Base-by-base conservation (phyloP, 2,888 invertebrate genomes). In the Criorhina ranunculi region DNA sequence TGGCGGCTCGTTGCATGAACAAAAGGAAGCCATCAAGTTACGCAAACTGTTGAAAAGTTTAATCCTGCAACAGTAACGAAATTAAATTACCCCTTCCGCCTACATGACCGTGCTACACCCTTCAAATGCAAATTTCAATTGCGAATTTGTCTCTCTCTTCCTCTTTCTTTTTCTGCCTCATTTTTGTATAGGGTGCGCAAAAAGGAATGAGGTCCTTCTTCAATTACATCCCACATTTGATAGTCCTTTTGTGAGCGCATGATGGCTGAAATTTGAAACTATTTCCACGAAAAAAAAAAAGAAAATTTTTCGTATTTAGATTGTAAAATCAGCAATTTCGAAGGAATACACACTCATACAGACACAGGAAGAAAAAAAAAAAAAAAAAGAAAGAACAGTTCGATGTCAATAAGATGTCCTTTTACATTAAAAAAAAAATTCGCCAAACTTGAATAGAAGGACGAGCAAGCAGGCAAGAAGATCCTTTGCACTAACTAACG, bases 11-110 rank as follows among this genome's bases (percentile, higher is more conserved):
- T 60, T 67, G 53, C 40, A 35, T 35, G 55, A 75, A 83, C 79
- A 83, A 83, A 79, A 73, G 83, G 83, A 83, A 83, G 82, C 82
- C 82, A 78, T 62, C 83, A 83, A 79, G 83, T 83, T 79, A 79
- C 73, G 73, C 79, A 69, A 83, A 83, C 83, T 79, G 83, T 77
- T 83, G 73, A 83, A 83, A 83, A 83, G 83, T 83, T 83, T 83
- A 83, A 83, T 79, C 83, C 83, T 73, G 73, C 67, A 73, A 83
- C 62, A 83, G 83, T 73, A 79, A 73, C 79, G 67, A 83, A 83
- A 83, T 79, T 79, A 83, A 83, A 83, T 83, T 83, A 79, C 83
- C 67, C n/a, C 24, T 24, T 64, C 57, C 57, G 17, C 15, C 55
- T 33, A 49, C 69, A 72, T 51, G 59, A 49, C 42, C 67, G 60